Evolutionary conservation across 2,797 vertebrate genomes (phyloP).

Genomic region (Urosaurus nigricauda): DNA sequence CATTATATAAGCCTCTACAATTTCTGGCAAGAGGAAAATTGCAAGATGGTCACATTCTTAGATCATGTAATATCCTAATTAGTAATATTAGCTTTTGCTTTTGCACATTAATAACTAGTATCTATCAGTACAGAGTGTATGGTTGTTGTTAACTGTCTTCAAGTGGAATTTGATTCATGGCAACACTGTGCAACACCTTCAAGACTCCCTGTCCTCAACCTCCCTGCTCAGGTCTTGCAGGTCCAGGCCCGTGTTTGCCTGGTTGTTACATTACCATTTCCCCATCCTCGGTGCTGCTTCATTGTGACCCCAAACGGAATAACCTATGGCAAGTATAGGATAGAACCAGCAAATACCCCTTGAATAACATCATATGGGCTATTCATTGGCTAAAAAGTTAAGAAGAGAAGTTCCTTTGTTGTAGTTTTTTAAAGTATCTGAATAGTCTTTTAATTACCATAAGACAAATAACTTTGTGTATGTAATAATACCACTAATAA

Average conservation of each 20-base stretch:
- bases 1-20: not conserved
- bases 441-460: not conserved
- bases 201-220: too few relatives aligned
- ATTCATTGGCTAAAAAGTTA: not conserved
- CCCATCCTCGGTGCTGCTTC: not conserved
- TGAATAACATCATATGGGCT: not conserved
- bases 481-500: not conserved
- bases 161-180: too few relatives aligned
- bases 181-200: too few relatives aligned
- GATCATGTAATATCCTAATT: not conserved
- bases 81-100: not conserved
- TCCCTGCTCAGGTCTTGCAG: too few relatives aligned
- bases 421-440: not conserved
- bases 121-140: not conserved
- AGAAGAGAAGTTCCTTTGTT: not conserved
- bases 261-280: not conserved
- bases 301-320: not conserved
- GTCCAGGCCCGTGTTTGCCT: not conserved
- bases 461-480: not conserved
- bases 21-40: not conserved
- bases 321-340: not conserved
- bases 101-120: not conserved
- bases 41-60: not conserved
- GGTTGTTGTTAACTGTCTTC: too few relatives aligned
- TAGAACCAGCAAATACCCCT: not conserved